A percentile compares a stretch with the other conserved stretches of the same genome.
Evolutionary conservation across 1,140 invertebrate species (phyloP).

Genomic region (Solen grandis): DNA sequence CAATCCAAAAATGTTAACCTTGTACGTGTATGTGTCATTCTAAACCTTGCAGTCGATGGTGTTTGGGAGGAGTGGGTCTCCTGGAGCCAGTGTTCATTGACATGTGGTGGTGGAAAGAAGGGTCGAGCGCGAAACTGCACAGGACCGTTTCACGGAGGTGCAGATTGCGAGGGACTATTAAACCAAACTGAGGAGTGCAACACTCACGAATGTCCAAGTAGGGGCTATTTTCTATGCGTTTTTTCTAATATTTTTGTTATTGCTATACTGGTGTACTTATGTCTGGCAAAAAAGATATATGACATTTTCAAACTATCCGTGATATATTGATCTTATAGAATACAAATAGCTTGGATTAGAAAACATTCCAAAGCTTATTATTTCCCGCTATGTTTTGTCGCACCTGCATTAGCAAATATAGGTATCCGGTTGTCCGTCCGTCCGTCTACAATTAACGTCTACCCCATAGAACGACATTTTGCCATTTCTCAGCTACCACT

Average conservation of each 20-base stretch:
- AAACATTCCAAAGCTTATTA: too few species aligned
- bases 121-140: slow-evolving; percentile 76
- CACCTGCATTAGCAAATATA: too few species aligned
- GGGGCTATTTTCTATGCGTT: background rate
- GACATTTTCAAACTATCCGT: background rate
- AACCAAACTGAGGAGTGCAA: slow-evolving; percentile 59
- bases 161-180: slow-evolving; percentile 61
- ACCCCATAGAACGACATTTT: too few species aligned
- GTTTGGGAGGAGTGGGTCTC: slow-evolving; percentile 81
- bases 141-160: slow-evolving; percentile 59
- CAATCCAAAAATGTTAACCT: too few species aligned
- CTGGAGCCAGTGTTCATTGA: slow-evolving; percentile 94
- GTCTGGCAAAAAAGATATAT: too few species aligned
- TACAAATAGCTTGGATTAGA: background rate
- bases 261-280: background rate
- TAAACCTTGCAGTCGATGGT: slow-evolving; percentile 73
- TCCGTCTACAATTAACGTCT: too few species aligned
- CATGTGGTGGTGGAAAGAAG: slow-evolving; percentile 92
- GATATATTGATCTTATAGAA: background rate
- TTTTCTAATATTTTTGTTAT: background rate
- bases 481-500: too few species aligned
- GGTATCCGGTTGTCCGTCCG: too few species aligned
- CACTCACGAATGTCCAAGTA: slow-evolving; percentile 63
- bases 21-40: too few species aligned
- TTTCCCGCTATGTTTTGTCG: too few species aligned